Evolutionary conservation across 1,140 invertebrate species (phyloP), one percentile per base, ranked within the genome.

Genomic region (Brachionus sp.): DNA sequence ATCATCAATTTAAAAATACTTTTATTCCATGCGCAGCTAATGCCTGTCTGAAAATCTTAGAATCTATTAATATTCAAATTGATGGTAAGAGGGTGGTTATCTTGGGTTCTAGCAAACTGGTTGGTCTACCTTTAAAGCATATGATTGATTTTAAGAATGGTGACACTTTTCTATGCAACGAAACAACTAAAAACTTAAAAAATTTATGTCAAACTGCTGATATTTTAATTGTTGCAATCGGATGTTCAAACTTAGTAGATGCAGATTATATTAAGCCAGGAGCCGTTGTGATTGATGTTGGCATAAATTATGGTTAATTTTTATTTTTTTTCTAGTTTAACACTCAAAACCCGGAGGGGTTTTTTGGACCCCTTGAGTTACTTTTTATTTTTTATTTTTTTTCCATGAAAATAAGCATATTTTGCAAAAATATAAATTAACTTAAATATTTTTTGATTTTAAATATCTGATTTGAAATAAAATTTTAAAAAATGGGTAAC

Each of bases 221-320:
- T 89, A 98, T 99, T 86, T 88, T 99, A 66, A 95, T 99, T 9
- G 97, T 98, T 5, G 98, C 92, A 3, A 96, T 98, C 85, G 98
- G 98, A 0, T 91, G 93, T 86, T 90, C 96, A 6, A 92, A 96
- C 88, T 91, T 98, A 89, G 95, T 99, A 0, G 95, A 95, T 88
- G 95, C 93, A 0, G 93, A 93, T 77, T 99, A 97, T 97, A 93
- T 99, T 66, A 99, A 99, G 90, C 94, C 95, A 0, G 96, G 97
- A 25, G 96, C 97, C 66, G 93, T 99, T 29, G 97, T 99, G 13
- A 98, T 99, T 85, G 98, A 99, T 88, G 99, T 97, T 90, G 98
- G 98, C 53, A 99, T 99, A 77, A 98, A 97, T 89, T 91, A 35
- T 29, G 33, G 70, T 75, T 46, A 25, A 12, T 46, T 9, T 19